These are phyloP conservation scores for Tortrix viridana DNA, from an alignment of 2,888 invertebrate genomes.

Conservation along the genomic window DNA sequence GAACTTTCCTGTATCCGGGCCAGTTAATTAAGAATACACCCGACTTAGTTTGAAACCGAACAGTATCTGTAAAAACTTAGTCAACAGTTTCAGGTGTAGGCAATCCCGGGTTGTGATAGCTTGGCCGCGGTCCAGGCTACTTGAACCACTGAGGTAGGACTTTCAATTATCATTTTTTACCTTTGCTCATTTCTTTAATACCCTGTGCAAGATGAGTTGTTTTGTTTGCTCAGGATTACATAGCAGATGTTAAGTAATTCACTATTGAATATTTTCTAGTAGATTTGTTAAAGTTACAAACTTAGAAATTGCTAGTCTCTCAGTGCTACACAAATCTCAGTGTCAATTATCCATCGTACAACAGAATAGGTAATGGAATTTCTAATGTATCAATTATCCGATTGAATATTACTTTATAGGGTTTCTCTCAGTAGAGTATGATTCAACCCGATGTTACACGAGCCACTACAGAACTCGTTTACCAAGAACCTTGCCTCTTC, in stretches of 20 bases:
- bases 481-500: slow-evolving; percentile 7
- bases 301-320: background rate
- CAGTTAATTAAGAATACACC: slow-evolving; percentile 34
- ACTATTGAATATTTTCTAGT: too few species aligned
- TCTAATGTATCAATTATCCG: background rate
- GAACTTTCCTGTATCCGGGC: slow-evolving; percentile 6
- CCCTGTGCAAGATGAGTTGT: background rate
- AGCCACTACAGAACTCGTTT: background rate
- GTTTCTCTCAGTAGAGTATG: background rate
- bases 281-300: too few species aligned
- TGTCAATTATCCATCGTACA: background rate
- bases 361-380: background rate
- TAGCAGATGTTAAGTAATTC: too few species aligned
- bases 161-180: slow-evolving; percentile 25
- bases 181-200: slow-evolving; percentile 22
- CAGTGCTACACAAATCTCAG: background rate
- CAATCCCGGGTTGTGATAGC: slow-evolving; percentile 51
- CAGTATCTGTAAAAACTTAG: slow-evolving; percentile 32
- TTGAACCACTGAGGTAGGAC: slow-evolving; percentile 15
- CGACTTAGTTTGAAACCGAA: slow-evolving; percentile 26
- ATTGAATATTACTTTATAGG: background rate
- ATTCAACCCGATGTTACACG: background rate
- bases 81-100: slow-evolving; percentile 45
- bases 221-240: too few species aligned
- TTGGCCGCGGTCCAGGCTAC: slow-evolving; percentile 52